phyloP scores from a whole-genome alignment of 2,888 invertebrate species.

The Nomada lathburiana region DNA sequence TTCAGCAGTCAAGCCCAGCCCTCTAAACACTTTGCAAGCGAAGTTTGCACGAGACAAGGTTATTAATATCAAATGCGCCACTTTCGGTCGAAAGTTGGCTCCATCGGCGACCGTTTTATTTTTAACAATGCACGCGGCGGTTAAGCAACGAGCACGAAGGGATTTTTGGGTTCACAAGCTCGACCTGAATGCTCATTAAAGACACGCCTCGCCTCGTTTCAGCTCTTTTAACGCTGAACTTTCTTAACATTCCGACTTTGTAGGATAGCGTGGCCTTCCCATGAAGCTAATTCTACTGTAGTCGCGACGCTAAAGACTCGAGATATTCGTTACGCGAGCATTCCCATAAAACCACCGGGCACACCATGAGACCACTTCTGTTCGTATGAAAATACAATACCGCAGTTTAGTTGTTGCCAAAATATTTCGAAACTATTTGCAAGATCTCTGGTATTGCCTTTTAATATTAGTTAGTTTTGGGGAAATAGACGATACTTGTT shows the following conservation, averaged over 20 bases:
- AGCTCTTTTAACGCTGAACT: constrained; percentile 64
- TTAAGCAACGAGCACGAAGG: constrained; percentile 52
- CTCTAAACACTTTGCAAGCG: background rate
- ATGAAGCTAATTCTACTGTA: constrained; percentile 42
- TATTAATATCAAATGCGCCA: constrained; percentile 2
- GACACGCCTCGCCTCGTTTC: constrained; percentile 73
- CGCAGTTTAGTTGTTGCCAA: background rate
- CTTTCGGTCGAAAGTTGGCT: background rate
- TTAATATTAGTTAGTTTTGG: too few relatives aligned
- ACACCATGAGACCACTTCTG: background rate
- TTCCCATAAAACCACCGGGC: background rate
- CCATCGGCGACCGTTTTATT: background rate
- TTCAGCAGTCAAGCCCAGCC: too few relatives aligned
- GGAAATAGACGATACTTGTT: too few relatives aligned
- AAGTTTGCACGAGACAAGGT: background rate
- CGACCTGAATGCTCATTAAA: constrained; percentile 73
- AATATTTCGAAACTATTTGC: background rate
- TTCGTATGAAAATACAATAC: background rate
- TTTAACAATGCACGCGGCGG: constrained; percentile 17
- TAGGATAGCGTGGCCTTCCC: constrained; percentile 21
- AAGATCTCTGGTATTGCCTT: too few relatives aligned
- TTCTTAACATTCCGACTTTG: constrained; percentile 53
- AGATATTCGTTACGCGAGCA: background rate
- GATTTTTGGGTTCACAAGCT: constrained; percentile 41
- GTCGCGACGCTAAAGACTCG: constrained; percentile 18